Percentiles rank a stretch among this genome's conserved stretches.
Evolutionary conservation across 2,888 invertebrate species (phyloP).

Genomic region (Anorthoa munda): DNA sequence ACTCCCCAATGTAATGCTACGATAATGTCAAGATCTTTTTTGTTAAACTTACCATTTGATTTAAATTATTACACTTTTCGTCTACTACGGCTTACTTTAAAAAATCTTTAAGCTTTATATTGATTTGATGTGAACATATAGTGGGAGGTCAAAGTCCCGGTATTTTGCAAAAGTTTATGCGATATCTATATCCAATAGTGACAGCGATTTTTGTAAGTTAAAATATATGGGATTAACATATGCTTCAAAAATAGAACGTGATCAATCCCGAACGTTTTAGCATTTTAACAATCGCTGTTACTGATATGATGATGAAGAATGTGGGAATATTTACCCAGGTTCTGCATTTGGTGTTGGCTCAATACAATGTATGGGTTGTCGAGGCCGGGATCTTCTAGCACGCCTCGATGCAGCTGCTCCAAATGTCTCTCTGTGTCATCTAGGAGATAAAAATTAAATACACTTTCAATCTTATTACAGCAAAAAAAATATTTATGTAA

Average conservation of each 20-base stretch:
- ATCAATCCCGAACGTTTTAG: no score
- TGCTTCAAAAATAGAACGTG: no score
- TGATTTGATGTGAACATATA: background rate
- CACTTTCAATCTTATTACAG: background rate
- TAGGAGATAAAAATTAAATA: conserved; percentile 51
- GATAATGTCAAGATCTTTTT: conserved; percentile 23
- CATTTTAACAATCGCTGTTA: no score
- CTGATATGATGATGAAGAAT: background rate
- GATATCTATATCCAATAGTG: no score
- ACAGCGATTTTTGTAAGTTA: no score
- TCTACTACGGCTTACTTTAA: background rate
- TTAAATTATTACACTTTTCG: conserved; percentile 14
- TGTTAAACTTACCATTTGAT: conserved; percentile 15
- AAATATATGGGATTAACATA: no score
- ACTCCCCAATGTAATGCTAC: conserved; percentile 4
- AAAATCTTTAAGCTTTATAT: background rate
- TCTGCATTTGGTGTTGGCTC: conserved; percentile 89
- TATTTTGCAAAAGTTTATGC: no score
- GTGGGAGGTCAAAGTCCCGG: no score
- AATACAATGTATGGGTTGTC: conserved; percentile 86
- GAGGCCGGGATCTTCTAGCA: conserved; percentile 80
- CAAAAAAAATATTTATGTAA: background rate
- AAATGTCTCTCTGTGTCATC: conserved; percentile 83
- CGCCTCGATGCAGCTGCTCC: conserved; percentile 85
- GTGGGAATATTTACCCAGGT: conserved; percentile 77